Conservation (phyloP, 2,797 vertebrate species). For the Pseudochirops corinnae region DNA sequence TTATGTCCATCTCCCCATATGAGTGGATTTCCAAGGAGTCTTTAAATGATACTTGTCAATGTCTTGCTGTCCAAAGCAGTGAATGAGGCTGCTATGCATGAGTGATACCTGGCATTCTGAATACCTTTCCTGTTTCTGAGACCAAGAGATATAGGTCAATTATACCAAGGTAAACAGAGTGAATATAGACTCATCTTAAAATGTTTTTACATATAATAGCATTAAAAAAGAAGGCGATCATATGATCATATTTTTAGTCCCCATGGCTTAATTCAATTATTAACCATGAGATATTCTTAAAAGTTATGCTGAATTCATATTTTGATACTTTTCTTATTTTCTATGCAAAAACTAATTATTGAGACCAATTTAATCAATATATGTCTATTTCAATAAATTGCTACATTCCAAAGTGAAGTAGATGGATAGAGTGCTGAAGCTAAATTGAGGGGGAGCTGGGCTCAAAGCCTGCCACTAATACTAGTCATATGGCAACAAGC, state of each 20-base stretch:
- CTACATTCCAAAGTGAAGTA: background rate
- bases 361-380: background rate
- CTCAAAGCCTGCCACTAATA: background rate
- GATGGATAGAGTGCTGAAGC: background rate
- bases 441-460: background rate
- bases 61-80: background rate
- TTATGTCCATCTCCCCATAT: background rate
- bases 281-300: background rate
- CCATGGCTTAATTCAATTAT: background rate
- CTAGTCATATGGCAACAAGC: background rate
- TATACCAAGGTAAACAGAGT: background rate
- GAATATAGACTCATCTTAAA: slow-evolving; percentile 2
- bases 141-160: background rate
- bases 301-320: background rate
- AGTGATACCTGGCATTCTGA: background rate
- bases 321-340: background rate
- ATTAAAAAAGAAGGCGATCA: background rate
- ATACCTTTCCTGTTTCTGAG: background rate
- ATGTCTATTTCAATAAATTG: background rate
- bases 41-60: background rate
- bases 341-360: background rate
- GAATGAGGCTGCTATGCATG: background rate
- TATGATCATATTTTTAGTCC: background rate
- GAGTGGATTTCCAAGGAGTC: background rate
- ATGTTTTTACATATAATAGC: background rate